Evolutionary conservation across 2,797 vertebrate genomes (phyloP), one percentile per base, ranked within the genome.

Genomic region (Naso thynnoides): DNA sequence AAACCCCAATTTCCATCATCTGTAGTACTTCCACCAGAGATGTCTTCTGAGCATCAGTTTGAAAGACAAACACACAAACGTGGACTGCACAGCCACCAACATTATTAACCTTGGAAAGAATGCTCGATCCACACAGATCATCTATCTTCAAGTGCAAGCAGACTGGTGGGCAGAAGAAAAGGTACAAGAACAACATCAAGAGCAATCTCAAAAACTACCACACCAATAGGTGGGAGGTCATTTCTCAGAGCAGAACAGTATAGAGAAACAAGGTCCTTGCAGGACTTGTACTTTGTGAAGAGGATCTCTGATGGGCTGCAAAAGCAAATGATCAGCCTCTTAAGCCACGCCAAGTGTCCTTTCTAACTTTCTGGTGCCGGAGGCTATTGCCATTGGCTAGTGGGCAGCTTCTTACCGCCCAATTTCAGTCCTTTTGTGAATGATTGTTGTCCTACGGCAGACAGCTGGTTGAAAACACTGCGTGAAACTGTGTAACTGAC

Each of bases 401-500:
- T 60, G 11, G 54, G 24, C 1, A 62, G 26, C n/a, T 49, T 38
- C 7, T 26, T 47, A 7, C n/a, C 45, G 31, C 38, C 47, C n/a
- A 44, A 59, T 50, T 38, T 21, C n/a, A 76, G 52, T 26, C 15
- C 36, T 8, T 27, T 21, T 57, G 58, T 70, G 56, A 81, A 29
- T 65, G 69, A 60, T 19, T 0, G 8, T 49, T 74, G 48, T 41
- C 45, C 57, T 55, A 8, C 45, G 33, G 55, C 50, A 52, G 52
- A 63, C 73, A 78, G 61, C 74, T 49, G 73, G 71, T 50, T 70
- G 73, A 66, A 57, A 81, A 21, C 53, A 23, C 64, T 62, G 56
- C 49, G 45, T 70, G 70, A 72, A 83, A 68, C 47, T 63, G 54
- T 63, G 55, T 63, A 72, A 74, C 76, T 69, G 78, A 84, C 81